Conservation (phyloP, 2,797 vertebrate genomes). For the Enteromius viviparus region DNA sequence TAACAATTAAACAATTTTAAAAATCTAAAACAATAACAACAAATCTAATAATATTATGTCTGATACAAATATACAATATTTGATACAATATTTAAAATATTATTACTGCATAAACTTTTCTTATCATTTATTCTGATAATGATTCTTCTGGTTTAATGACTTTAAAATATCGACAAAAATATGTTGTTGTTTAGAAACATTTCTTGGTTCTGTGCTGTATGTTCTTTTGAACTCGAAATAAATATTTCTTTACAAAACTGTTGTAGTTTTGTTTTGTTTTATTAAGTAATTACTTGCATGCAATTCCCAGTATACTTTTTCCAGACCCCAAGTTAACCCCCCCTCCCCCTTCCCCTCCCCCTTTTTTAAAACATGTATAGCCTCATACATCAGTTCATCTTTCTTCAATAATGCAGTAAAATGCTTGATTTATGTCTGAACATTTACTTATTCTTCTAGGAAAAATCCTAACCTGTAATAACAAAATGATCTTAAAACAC, state of each 20-base stretch:
- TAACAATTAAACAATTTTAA: neutral
- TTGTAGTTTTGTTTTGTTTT: no score
- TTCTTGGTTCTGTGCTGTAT: neutral
- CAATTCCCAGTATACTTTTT: no score
- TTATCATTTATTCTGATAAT: neutral
- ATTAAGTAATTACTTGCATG: neutral
- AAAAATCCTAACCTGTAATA: no score
- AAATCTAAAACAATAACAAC: neutral
- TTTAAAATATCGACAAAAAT: neutral
- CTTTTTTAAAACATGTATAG: no score
- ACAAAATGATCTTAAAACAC: no score
- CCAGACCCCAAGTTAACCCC: no score
- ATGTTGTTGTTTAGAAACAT: neutral
- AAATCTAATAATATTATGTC: neutral
- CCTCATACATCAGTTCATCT: no score
- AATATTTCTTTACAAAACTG: slow-evolving; percentile 12
- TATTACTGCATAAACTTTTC: neutral
- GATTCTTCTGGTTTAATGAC: neutral
- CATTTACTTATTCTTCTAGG: no score
- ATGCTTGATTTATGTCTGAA: no score
- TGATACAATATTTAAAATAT: no score
- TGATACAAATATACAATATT: neutral
- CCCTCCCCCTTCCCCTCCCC: no score
- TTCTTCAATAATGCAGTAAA: no score
- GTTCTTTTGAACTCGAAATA: neutral